A percentile compares a stretch with the other conserved stretches of the same genome.
These are phyloP conservation scores for Hipposideros larvatus DNA, from an alignment of 2,797 vertebrate species.

Conservation along the genomic window DNA sequence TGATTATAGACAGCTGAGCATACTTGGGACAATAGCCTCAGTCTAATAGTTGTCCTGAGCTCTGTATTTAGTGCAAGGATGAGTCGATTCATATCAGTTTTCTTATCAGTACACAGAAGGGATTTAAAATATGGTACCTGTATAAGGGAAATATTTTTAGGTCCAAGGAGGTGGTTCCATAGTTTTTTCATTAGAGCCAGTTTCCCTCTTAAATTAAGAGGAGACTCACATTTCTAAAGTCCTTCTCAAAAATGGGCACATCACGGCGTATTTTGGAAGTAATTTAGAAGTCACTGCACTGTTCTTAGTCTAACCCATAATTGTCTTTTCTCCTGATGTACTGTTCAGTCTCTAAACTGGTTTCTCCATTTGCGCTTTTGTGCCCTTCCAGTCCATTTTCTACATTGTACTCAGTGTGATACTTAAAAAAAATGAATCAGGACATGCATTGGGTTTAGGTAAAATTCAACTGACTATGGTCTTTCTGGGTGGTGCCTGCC, in stretches of 20 bases:
- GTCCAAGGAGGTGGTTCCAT: background rate
- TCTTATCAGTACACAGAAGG: background rate
- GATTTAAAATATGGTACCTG: background rate
- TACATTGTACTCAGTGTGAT: background rate
- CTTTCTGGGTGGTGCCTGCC: background rate
- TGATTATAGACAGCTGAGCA: background rate
- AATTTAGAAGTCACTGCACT: background rate
- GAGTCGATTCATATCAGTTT: background rate
- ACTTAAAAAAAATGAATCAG: conserved; percentile 3
- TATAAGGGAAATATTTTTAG: background rate
- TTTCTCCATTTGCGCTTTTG: background rate
- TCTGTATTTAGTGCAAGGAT: background rate
- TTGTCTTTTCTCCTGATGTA: background rate
- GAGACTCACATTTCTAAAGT: background rate
- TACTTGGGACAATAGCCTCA: background rate
- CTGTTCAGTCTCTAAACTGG: background rate
- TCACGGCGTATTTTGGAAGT: background rate
- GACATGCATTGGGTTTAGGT: background rate
- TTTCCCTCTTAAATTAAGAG: conserved; percentile 23
- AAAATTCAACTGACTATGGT: background rate
- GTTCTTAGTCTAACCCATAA: background rate
- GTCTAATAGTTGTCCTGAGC: background rate
- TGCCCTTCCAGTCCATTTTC: background rate
- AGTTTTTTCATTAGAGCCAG: conserved; percentile 14
- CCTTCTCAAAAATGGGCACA: background rate